Evolutionary conservation across 2,113 vertebrate genomes (phyloP), one percentile per base, ranked within the genome.

Genomic region (Pedetes capensis): DNA sequence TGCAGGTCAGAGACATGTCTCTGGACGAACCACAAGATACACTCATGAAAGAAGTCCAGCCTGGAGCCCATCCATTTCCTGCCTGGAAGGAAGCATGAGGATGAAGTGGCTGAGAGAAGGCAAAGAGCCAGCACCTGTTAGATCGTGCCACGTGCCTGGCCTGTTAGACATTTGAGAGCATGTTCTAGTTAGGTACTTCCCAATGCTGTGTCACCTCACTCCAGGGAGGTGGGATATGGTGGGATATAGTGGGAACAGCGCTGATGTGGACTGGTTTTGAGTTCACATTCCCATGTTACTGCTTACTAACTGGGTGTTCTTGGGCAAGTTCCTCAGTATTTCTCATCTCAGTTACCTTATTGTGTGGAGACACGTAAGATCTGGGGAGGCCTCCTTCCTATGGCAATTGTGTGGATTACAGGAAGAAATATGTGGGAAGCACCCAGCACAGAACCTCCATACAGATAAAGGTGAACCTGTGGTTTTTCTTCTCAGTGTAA

Each of bases 171-270:
- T 27, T 25, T 39, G 66, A 69, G 34, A 68, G 47, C 34, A 44
- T 39, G 11, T 53, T 39, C 79, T 39, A 9, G 20, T 29, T 29
- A 3, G 69, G 29, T 11, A 22, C 29, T 23, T 49, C 34, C 39
- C 10, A 3, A 51, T 6, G 34, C 39, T 14, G 18, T n/a, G 59
- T 95, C 25, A 42, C 6, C 34, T 34, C 74, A 3, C 18, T 22
- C 32, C 29, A 7, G 59, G 23, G 39, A 11, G 3, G 0, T n/a
- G n/a, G n/a, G n/a, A n/a, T n/a, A n/a, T n/a, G n/a, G 2, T 10
- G 66, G 23, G 44, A 42, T 20, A 3, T 0, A 9, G 37, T 9
- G 7, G 42, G 55, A 18, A 11, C 1, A 6, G 25, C 0, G 27
- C 29, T 12, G 34, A 27, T 2, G 20, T 3, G 37, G 47, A 9